Conservation (phyloP, 2,113 vertebrate species). For the Archocentrus centrarchus region DNA sequence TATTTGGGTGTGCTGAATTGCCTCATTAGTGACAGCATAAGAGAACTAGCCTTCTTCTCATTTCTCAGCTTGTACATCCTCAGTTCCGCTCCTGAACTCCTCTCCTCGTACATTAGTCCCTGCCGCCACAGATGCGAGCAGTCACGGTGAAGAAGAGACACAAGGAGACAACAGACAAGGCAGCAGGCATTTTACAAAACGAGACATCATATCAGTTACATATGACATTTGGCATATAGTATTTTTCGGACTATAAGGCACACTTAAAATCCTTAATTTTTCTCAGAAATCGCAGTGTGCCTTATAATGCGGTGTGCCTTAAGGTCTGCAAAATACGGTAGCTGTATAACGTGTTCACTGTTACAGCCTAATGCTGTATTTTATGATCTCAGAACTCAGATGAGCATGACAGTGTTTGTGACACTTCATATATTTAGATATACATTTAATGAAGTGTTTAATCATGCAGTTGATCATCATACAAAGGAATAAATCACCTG, state of each 20-base stretch:
- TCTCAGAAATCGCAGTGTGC: too few species aligned
- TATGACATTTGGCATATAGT: neutral
- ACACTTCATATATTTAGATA: neutral
- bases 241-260: too few species aligned
- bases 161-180: neutral
- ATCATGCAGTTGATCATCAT: neutral
- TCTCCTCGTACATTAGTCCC: neutral
- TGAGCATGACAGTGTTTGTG: neutral
- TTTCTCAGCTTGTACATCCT: slow-evolving; percentile 6
- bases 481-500: neutral
- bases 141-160: neutral
- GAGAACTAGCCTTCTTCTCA: neutral
- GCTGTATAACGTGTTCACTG: neutral
- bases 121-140: neutral
- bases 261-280: too few species aligned
- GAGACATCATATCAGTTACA: neutral
- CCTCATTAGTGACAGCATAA: neutral
- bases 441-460: neutral
- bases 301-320: too few species aligned
- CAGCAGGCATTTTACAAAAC: neutral
- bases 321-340: too few species aligned
- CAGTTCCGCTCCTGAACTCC: neutral
- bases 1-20: neutral
- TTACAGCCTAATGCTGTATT: neutral
- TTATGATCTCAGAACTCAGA: neutral